Percentiles rank a stretch among this genome's conserved stretches.
These are phyloP conservation scores for Nesogale talazaci DNA, from an alignment of 2,113 vertebrate species.

Conservation along the genomic window DNA sequence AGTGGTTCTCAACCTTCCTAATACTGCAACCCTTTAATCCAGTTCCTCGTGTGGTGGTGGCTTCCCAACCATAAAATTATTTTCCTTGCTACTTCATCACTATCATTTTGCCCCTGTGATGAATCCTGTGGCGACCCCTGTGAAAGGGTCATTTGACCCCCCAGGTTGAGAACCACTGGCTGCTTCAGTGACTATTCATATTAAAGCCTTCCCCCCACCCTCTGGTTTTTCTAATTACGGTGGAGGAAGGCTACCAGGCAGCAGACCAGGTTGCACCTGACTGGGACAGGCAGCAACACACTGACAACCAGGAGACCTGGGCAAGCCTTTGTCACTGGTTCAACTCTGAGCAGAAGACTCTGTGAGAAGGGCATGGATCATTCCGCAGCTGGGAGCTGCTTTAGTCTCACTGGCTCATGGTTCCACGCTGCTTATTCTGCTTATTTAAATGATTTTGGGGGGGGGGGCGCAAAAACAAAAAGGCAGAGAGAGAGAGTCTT, in stretches of 20 bases:
- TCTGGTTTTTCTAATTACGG: neutral
- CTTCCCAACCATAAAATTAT: too few relatives aligned
- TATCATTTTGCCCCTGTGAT: too few relatives aligned
- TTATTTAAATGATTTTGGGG: neutral
- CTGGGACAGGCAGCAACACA: neutral
- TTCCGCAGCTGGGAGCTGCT: neutral
- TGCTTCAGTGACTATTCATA: too few relatives aligned
- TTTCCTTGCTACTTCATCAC: too few relatives aligned
- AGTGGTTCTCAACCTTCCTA: too few relatives aligned
- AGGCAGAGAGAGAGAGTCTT: neutral
- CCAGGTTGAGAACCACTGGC: too few relatives aligned
- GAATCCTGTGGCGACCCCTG: too few relatives aligned
- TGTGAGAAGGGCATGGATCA: neutral
- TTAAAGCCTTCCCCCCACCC: neutral
- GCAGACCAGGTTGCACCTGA: too few relatives aligned
- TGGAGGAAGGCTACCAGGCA: neutral
- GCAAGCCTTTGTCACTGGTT: neutral
- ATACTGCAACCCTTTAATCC: too few relatives aligned
- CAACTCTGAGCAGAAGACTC: neutral
- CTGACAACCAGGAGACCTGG: neutral
- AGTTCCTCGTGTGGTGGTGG: too few relatives aligned
- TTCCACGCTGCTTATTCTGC: constrained; percentile 10
- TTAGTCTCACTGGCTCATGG: neutral
- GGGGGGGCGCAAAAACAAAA: too few relatives aligned
- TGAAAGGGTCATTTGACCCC: too few relatives aligned